Percentiles rank a stretch among this genome's conserved stretches.
Evolutionary conservation across 2,113 vertebrate species (phyloP).

Genomic region (Speoplatyrhinus poulsoni): DNA sequence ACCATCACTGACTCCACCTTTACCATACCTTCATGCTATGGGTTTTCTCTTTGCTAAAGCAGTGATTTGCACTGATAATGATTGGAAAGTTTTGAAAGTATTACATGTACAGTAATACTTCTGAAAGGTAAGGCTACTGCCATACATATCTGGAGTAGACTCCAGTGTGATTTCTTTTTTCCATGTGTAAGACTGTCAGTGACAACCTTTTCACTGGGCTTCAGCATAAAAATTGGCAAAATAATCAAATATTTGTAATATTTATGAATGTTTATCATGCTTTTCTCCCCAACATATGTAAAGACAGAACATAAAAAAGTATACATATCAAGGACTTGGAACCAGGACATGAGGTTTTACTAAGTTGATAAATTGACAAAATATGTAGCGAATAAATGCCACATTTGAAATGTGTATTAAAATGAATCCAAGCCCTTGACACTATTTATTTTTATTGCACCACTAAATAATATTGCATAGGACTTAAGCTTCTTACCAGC

Average conservation of each 20-base stretch:
- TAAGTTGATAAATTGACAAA: conserved; percentile 15
- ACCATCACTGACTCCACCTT: too few relatives aligned
- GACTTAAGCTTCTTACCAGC: conserved; percentile 76
- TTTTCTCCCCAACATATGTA: conserved; percentile 35
- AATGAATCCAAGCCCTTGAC: conserved; percentile 51
- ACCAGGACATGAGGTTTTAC: neutral
- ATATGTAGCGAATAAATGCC: neutral
- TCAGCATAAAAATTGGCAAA: conserved; percentile 1
- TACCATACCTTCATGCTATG: too few relatives aligned
- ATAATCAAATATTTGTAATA: conserved; percentile 17
- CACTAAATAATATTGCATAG: conserved; percentile 80
- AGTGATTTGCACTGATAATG: too few relatives aligned
- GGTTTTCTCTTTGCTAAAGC: too few relatives aligned
- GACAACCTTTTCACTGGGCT: neutral
- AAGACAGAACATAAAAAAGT: conserved; percentile 44
- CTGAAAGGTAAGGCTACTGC: too few relatives aligned
- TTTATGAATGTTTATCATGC: conserved; percentile 7
- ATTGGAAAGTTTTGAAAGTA: too few relatives aligned
- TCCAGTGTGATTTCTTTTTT: too few relatives aligned
- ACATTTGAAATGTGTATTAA: conserved; percentile 13
- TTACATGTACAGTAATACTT: neutral
- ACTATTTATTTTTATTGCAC: conserved; percentile 72
- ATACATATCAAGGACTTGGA: conserved; percentile 44
- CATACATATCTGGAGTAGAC: too few relatives aligned
- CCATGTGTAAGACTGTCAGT: too few relatives aligned